Conservation (phyloP, 2,888 invertebrate species). For the Stenoptilia bipunctidactyla region DNA sequence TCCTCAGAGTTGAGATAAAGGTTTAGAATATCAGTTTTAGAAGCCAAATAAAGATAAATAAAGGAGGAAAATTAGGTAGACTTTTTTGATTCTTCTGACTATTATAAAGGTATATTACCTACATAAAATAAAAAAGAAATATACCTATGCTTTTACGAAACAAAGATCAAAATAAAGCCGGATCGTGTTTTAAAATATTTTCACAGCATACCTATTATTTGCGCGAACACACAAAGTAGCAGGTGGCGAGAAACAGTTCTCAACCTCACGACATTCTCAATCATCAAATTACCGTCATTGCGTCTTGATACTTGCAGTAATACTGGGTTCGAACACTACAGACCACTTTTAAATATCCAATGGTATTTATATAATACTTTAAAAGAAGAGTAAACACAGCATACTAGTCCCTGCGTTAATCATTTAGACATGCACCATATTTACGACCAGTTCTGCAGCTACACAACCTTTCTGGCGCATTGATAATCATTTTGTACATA, state of each 20-base stretch:
- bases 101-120: too few species aligned
- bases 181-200: too few species aligned
- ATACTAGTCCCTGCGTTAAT: constrained; percentile 38
- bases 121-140: too few species aligned
- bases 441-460: neutral
- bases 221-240: constrained; percentile 17
- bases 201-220: too few species aligned
- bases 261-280: constrained; percentile 41
- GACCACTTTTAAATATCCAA: constrained; percentile 41
- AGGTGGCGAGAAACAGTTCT: constrained; percentile 25
- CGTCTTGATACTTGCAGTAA: constrained; percentile 46
- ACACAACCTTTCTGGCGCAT: neutral
- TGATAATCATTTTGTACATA: neutral
- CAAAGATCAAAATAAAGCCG: too few species aligned
- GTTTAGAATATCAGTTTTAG: too few species aligned
- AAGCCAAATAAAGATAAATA: too few species aligned
- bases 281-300: constrained; percentile 57
- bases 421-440: constrained; percentile 19
- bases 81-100: too few species aligned
- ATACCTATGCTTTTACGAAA: too few species aligned
- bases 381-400: constrained; percentile 47
- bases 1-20: too few species aligned
- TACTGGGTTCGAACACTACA: constrained; percentile 38
- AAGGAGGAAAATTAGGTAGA: too few species aligned
- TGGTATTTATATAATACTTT: constrained; percentile 31